Conservation (phyloP, 2,888 invertebrate species). For the Polymixis lichenea region DNA sequence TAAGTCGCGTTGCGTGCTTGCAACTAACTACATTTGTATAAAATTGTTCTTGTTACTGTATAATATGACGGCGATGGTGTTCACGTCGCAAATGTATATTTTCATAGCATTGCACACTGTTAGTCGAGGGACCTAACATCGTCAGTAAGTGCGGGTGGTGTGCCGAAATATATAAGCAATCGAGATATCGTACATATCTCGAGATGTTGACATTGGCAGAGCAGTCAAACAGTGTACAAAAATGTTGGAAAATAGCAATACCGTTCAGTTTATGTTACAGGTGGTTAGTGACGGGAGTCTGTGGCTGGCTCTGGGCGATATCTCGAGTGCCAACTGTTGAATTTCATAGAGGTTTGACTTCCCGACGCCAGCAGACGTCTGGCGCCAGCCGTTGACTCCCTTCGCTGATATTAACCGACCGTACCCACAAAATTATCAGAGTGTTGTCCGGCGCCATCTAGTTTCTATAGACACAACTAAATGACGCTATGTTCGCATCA, state of each 20-base stretch:
- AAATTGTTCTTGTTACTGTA: slow-evolving; percentile 64
- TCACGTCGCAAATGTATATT: slow-evolving; percentile 58
- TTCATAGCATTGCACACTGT: slow-evolving; percentile 56
- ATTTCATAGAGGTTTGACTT: slow-evolving; percentile 26
- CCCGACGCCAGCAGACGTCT: slow-evolving; percentile 17
- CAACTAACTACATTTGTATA: slow-evolving; percentile 61
- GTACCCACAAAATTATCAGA: slow-evolving; percentile 53
- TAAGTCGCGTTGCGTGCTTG: slow-evolving; percentile 60
- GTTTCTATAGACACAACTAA: slow-evolving; percentile 61
- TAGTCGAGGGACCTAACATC: slow-evolving; percentile 56
- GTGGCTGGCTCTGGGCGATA: slow-evolving; percentile 45
- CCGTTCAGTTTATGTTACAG: slow-evolving; percentile 57
- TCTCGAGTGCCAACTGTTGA: slow-evolving; percentile 34
- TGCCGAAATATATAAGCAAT: slow-evolving; percentile 55
- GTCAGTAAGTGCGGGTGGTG: slow-evolving; percentile 61
- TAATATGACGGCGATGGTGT: slow-evolving; percentile 58
- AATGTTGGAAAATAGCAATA: slow-evolving; percentile 62
- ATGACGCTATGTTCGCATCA: slow-evolving; percentile 60
- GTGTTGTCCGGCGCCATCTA: slow-evolving; percentile 68
- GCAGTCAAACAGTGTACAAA: slow-evolving; percentile 65
- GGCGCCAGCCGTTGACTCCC: slow-evolving; percentile 49
- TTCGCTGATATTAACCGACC: slow-evolving; percentile 59
- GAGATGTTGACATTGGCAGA: slow-evolving; percentile 61
- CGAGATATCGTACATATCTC: slow-evolving; percentile 63
- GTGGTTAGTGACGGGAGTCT: slow-evolving; percentile 56